phyloP scores from a whole-genome alignment of 2,888 invertebrate genomes.

The Synergus umbraculus region DNA sequence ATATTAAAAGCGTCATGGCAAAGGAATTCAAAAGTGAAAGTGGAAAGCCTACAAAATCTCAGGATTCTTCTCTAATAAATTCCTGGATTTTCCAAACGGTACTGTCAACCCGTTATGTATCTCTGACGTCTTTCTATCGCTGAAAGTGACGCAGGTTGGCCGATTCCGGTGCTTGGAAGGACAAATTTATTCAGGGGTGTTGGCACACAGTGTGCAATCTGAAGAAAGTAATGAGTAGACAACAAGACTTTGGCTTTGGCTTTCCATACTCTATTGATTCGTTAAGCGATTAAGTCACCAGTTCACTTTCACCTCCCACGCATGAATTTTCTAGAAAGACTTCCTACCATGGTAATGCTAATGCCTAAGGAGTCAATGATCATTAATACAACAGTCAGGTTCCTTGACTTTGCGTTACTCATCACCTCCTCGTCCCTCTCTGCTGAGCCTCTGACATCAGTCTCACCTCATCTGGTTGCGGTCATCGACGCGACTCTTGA shows the following conservation, averaged over 20 bases:
- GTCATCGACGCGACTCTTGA: background rate
- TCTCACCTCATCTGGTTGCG: background rate
- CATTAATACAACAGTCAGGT: background rate
- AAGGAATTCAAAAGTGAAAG: background rate
- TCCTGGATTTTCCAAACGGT: background rate
- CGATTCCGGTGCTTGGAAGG: background rate
- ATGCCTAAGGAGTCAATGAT: background rate
- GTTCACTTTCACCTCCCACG: conserved; percentile 10
- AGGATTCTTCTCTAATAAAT: background rate
- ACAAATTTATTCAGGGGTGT: background rate
- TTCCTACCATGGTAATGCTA: no score
- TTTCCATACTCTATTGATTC: background rate
- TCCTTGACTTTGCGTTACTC: background rate
- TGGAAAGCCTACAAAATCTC: background rate
- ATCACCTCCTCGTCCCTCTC: background rate
- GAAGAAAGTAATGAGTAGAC: conserved; percentile 8
- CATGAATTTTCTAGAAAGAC: background rate
- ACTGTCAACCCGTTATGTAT: background rate
- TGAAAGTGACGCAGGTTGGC: background rate
- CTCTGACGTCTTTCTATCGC: background rate
- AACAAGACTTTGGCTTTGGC: background rate
- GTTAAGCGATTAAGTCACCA: conserved; percentile 2
- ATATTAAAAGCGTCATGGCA: no score
- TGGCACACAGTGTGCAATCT: background rate
- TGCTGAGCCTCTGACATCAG: no score